Conservation (phyloP, 2,888 invertebrate genomes). For the Melikaiella ostensackeni region DNA sequence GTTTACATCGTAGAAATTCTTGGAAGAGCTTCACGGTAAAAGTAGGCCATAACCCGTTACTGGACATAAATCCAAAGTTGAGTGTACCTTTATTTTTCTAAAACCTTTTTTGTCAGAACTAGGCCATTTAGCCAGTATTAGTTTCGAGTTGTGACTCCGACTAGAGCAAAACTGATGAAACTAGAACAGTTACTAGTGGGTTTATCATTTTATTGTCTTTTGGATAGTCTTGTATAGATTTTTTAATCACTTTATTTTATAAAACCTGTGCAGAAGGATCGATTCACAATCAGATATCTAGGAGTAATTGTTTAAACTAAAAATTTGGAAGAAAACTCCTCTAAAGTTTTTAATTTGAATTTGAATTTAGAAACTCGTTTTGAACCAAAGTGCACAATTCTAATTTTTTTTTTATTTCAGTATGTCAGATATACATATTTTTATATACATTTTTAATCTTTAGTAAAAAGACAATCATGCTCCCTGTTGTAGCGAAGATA, state of each 20-base stretch:
- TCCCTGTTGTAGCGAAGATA: neutral
- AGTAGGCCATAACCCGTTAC: too few species aligned
- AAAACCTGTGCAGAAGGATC: neutral
- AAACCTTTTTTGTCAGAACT: neutral
- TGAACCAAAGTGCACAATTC: neutral
- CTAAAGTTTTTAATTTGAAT: too few species aligned
- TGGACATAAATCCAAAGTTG: too few species aligned
- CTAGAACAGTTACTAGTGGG: neutral
- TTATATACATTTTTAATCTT: neutral
- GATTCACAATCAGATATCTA: neutral
- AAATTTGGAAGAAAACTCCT: too few species aligned
- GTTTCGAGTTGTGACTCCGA: neutral
- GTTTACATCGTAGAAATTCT: too few species aligned
- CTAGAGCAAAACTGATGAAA: neutral
- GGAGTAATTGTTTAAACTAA: too few species aligned
- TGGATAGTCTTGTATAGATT: neutral
- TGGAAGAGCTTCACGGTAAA: too few species aligned
- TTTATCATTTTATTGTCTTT: neutral
- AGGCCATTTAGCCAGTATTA: neutral
- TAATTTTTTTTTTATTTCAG: neutral
- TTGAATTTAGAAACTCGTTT: too few species aligned
- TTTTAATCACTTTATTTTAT: neutral
- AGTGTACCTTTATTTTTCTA: neutral
- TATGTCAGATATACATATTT: constrained; percentile 24
- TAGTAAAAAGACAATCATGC: constrained; percentile 1